Base-by-base conservation (phyloP, 2,797 vertebrate species). In the Clarias pachynema region DNA sequence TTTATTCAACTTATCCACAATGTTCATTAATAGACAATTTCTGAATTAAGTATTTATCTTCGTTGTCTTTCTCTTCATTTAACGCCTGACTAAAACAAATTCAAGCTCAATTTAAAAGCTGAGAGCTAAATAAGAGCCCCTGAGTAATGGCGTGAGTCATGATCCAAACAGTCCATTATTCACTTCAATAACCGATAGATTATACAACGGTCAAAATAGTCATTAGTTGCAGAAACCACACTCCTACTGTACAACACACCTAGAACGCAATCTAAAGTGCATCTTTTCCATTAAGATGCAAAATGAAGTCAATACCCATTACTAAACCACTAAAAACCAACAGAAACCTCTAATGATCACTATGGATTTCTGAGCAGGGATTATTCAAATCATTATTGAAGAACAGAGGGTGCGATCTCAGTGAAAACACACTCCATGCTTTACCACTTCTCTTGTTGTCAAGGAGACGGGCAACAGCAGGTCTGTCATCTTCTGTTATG, bases 381-480 rank as follows among this genome's bases (percentile, higher is more conserved):
- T 63, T 79, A 79, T 79, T 63, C 60, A 63, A 60, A 24, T 18
- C 78, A 79, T 65, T 65, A 79, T 15, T 63, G 78, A 26, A 29
- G 16, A 63, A 65, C 34, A 65, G 6, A 63, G n/a, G 34, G 78
- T 4, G 24, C 12, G 20, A 69, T 75, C 4, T 7, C 29, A 83
- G 62, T 68, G 56, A 62, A 77, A 75, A 77, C 31, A 63, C 62
- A 72, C 68, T 83, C 63, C 24, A 29, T 69, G 40, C n/a, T 74
- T 77, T 79, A 59, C 49, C 60, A 80, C 70, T 88, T 72, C 15
- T 79, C 31, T 20, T 86, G 89, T 88, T 87, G 87, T 87, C 85
- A 88, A 63, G 87, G 87, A 80, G 79, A 85, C 80, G 53, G 59
- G 60, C 37, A 72, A 56, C 77, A 81, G 15, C 40, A 63, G 18